Evolutionary conservation across 1,140 invertebrate genomes (phyloP), one percentile per base, ranked within the genome.

Genomic region (Gryon sp.): DNA sequence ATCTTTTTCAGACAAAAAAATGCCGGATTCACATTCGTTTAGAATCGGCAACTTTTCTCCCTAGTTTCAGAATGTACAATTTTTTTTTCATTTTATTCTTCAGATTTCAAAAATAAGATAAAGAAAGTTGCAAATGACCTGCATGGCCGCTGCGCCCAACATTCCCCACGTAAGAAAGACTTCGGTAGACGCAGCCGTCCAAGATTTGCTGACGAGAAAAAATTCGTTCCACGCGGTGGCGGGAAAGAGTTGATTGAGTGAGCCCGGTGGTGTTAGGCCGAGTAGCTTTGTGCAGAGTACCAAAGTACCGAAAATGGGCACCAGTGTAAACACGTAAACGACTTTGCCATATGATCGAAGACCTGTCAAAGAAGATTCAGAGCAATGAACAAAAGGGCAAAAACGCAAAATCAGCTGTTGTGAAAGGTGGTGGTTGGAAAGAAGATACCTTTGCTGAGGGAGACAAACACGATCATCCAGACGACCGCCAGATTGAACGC

Each of bases 91-190:
- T 32, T n/a, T n/a, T 6, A 4, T 32, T 32, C 9, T 32, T 4
- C 28, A 32, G 30, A 34, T 11, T 14, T 16, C 1, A 36, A 15
- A 6, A 26, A 11, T 30, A 22, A 24, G 50, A 46, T 16, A 19
- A 12, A n/a, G 5, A n/a, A n/a, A n/a, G n/a, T n/a, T n/a, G n/a
- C n/a, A n/a, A n/a, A n/a, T n/a, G n/a, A 93, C 92, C 90, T 93
- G 95, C 92, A 94, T 96, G 43, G 94, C 91, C 40, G 95, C 95
- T 1, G 95, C 93, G 0, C 95, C 95, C n/a, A 97, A 88, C 0
- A 97, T 83, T 6, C 95, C 95, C 96, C 96, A 98, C 0, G 95
- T 97, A 15, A 97, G 90, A 83, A 97, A 97, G 0, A 93, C 93
- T 88, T 97, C 96, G 82, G 95, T 92, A 0, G 94, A 93, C 0